phyloP scores from a whole-genome alignment of 2,888 invertebrate species.

The Exephanes ischioxanthus region DNA sequence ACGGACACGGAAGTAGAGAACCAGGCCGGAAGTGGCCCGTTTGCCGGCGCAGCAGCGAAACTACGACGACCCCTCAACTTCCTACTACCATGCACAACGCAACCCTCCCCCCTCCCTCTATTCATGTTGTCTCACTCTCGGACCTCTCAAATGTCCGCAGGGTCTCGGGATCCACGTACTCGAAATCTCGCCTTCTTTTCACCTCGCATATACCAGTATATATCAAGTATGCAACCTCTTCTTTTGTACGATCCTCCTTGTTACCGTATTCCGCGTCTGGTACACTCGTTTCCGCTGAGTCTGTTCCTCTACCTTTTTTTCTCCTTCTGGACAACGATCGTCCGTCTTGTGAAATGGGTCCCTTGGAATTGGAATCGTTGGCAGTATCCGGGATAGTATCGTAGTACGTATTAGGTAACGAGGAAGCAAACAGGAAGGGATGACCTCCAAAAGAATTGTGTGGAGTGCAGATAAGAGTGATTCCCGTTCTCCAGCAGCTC shows the following conservation, averaged over 20 bases:
- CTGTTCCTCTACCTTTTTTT: neutral
- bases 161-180: slow-evolving; percentile 8
- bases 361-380: slow-evolving; percentile 13
- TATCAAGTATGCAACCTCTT: neutral
- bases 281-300: neutral
- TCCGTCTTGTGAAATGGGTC: slow-evolving; percentile 16
- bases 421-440: neutral
- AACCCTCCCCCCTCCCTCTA: neutral
- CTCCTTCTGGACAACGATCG: neutral
- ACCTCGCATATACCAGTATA: neutral
- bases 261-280: slow-evolving; percentile 19
- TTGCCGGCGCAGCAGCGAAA: slow-evolving; percentile 73
- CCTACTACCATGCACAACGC: slow-evolving; percentile 34
- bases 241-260: slow-evolving; percentile 5
- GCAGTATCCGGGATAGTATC: neutral
- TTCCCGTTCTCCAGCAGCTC: neutral
- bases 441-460: slow-evolving; percentile 15
- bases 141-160: slow-evolving; percentile 30
- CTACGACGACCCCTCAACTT: slow-evolving; percentile 45
- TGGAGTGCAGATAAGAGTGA: slow-evolving; percentile 14
- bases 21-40: slow-evolving; percentile 80
- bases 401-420: neutral
- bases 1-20: slow-evolving; percentile 79
- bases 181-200: slow-evolving; percentile 29
- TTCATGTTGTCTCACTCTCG: slow-evolving; percentile 12